Percentiles rank a stretch among this genome's conserved stretches.
These are phyloP conservation scores for Saccopteryx leptura DNA, from an alignment of 2,113 vertebrate genomes.

Conservation along the genomic window DNA sequence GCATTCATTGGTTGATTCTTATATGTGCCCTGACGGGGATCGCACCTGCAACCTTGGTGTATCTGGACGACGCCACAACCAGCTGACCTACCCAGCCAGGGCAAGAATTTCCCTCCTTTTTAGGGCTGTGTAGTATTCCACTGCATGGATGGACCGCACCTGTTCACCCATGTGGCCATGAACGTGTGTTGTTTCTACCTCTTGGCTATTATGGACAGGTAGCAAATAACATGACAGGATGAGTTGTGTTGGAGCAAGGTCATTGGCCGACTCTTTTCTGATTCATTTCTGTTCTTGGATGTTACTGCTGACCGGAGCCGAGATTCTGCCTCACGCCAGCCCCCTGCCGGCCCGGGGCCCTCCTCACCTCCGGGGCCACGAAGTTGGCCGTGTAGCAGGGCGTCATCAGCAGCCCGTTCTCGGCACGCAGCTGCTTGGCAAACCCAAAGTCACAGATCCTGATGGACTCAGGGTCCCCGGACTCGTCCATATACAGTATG, in stretches of 20 bases:
- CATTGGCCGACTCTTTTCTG: rapidly evolving
- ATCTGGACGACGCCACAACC: neutral
- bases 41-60: neutral
- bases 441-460: conserved; percentile 97
- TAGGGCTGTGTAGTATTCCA: rapidly evolving
- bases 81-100: neutral
- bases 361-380: conserved; percentile 95
- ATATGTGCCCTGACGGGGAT: neutral
- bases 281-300: rapidly evolving
- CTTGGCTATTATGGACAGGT: neutral
- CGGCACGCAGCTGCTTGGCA: conserved; percentile 96
- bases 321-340: rapidly evolving
- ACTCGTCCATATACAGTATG: conserved; percentile 96
- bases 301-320: rapidly evolving
- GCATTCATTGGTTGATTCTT: neutral
- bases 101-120: rapidly evolving
- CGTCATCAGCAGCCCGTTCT: conserved; percentile 97
- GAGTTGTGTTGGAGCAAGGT: rapidly evolving
- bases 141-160: rapidly evolving
- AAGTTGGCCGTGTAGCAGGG: conserved; percentile 98
- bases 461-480: conserved; percentile 94
- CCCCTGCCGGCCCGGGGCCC: neutral
- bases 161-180: rapidly evolving
- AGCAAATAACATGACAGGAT: neutral
- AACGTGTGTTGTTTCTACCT: rapidly evolving